Percentiles rank a stretch among this genome's conserved stretches.
These are phyloP conservation scores for Lepidotrigona ventralis DNA, from an alignment of 1,140 invertebrate species.

Conservation along the genomic window DNA sequence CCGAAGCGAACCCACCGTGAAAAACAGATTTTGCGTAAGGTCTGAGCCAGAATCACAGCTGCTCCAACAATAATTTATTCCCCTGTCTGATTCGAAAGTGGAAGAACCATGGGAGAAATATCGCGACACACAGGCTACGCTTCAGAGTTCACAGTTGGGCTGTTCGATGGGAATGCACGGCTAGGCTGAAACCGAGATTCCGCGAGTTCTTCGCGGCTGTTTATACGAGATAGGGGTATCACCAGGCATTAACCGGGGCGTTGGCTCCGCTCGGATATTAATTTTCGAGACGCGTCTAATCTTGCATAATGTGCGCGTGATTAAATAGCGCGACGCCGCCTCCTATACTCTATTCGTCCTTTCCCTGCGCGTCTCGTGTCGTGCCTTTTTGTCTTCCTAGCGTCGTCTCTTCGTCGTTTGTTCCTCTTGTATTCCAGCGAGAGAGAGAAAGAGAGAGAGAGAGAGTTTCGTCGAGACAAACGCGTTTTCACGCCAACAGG, in stretches of 20 bases:
- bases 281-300: constrained; percentile 75
- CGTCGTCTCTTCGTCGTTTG: neutral
- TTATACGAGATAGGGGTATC: constrained; percentile 69
- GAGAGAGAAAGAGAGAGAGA: neutral
- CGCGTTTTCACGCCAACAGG: neutral
- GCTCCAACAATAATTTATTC: constrained; percentile 15
- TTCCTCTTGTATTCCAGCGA: neutral
- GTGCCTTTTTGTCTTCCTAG: neutral
- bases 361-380: neutral
- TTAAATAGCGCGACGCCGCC: constrained; percentile 66
- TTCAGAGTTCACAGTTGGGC: too few relatives aligned
- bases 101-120: constrained; percentile 21
- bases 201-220: constrained; percentile 66
- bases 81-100: neutral
- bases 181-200: constrained; percentile 25
- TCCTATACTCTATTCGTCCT: constrained; percentile 6
- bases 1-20: neutral
- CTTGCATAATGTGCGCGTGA: constrained; percentile 74
- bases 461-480: neutral
- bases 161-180: constrained; percentile 16
- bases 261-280: constrained; percentile 69
- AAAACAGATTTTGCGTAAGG: neutral
- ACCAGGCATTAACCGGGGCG: constrained; percentile 62
- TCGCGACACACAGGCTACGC: neutral
- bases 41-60: neutral